Conservation (phyloP, 2,797 vertebrate genomes). For the Hippopotamyrus pictus region DNA sequence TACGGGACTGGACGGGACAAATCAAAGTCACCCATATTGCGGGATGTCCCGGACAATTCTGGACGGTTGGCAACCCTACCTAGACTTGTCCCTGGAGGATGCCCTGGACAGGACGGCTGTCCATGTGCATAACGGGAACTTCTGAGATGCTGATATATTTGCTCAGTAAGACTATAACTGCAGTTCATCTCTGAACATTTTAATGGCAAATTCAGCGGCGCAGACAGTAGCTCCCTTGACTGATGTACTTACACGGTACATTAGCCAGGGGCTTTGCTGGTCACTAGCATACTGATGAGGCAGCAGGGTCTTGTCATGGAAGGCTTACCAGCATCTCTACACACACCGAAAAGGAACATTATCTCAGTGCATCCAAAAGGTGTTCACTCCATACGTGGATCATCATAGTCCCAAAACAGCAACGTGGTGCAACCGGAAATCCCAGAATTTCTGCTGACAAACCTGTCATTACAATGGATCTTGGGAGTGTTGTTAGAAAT, state of each 20-base stretch:
- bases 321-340: background rate
- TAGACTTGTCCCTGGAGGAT: background rate
- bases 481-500: background rate
- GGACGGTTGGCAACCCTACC: background rate
- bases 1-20: too few species aligned
- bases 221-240: background rate
- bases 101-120: background rate
- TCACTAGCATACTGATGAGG: background rate
- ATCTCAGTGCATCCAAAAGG: background rate
- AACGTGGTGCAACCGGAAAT: background rate
- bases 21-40: too few species aligned
- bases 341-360: background rate
- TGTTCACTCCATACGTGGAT: background rate
- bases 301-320: background rate
- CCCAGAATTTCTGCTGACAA: background rate
- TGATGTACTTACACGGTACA: background rate
- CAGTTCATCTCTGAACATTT: background rate
- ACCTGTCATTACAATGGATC: background rate
- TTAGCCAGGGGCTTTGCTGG: background rate
- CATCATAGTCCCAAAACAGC: background rate
- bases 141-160: background rate
- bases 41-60: too few species aligned
- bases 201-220: background rate
- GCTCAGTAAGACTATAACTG: background rate
- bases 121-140: background rate